Base-by-base conservation (phyloP, 2,113 vertebrate species). In the Antigone vipio region DNA sequence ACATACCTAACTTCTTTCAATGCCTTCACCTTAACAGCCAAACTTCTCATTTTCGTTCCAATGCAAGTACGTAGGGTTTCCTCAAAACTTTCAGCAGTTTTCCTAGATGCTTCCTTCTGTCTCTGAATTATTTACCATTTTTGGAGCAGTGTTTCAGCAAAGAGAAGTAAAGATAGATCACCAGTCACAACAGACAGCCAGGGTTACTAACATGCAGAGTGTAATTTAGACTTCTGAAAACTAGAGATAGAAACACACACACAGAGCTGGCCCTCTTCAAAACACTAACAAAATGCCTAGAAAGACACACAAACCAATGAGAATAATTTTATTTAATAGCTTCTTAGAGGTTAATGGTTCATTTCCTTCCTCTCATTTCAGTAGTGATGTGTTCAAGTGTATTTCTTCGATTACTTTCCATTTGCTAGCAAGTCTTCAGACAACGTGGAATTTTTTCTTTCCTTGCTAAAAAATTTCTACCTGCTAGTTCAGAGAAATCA, bases 1-100 rank as follows among this genome's bases (percentile, higher is more conserved):
- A 66, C 88, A 42, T 92, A 98, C 97, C 98, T 98, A 30, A 96
- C 60, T 95, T 93, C 95, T 97, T 97, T 98, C 22, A 97, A 20
- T 16, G 84, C 79, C 81, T 98, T 96, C 78, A 98, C 84, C 40
- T 98, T 97, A 76, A 93, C 87, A 66, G 97, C 92, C 95, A 98
- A 96, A 68, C 63, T 97, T 92, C 88, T 95, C 18, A 94, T 60
- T 95, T 97, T 97, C 20, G 56, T 96, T 87, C 97, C 96, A 64
- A 96, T 40, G 6, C 47, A 81, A 30, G 88, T 95, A 58, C 87
- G 69, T n/a, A 98, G 77, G 63, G 72, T 91, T 35, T 90, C 94
- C 90, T 98, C 95, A 94, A 97, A 94, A 66, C 67, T 64, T 85
- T 96, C 88, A 67, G 95, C 85, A 77, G 95, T 94, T 93, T 97